These are phyloP conservation scores for Agrypnia vestita DNA, from an alignment of 1,140 invertebrate genomes.

Conservation along the genomic window DNA sequence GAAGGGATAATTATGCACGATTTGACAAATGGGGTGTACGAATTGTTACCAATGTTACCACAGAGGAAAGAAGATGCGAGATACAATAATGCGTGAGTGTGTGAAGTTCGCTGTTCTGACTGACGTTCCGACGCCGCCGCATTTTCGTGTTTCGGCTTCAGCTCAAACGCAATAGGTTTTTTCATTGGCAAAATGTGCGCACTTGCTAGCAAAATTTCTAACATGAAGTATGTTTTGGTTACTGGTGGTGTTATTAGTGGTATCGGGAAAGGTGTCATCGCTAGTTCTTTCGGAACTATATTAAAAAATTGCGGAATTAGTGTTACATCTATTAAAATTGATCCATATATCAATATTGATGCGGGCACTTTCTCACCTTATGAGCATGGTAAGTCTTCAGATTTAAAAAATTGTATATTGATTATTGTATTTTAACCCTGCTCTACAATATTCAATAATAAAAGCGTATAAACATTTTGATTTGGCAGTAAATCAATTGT, in stretches of 20 bases:
- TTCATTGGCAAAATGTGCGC: slow-evolving; percentile 46
- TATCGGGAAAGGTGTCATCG: slow-evolving; percentile 98
- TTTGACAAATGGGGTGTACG: slow-evolving; percentile 3
- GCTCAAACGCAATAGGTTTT: slow-evolving; percentile 14
- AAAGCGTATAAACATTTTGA: background rate
- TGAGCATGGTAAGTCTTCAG: slow-evolving; percentile 90
- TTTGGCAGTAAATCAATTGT: slow-evolving; percentile 45
- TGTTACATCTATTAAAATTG: slow-evolving; percentile 98
- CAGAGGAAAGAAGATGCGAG: background rate
- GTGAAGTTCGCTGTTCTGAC: background rate
- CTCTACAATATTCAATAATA: background rate
- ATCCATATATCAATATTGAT: slow-evolving; percentile 99
- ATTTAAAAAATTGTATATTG: slow-evolving; percentile 22
- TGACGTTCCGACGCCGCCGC: background rate
- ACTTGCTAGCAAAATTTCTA: slow-evolving; percentile 61
- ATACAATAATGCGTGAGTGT: background rate
- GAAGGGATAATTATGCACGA: slow-evolving; percentile 13
- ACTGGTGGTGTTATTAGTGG: slow-evolving; percentile 99
- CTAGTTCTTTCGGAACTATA: slow-evolving; percentile 95
- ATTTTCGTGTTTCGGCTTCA: slow-evolving; percentile 8
- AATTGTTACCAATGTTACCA: too few relatives aligned
- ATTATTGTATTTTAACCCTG: background rate
- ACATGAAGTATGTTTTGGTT: slow-evolving; percentile 97
- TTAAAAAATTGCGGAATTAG: slow-evolving; percentile 93
- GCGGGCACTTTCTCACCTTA: slow-evolving; percentile 99